Base-by-base conservation (phyloP, 2,888 invertebrate species). In the Zonitis immaculata region DNA sequence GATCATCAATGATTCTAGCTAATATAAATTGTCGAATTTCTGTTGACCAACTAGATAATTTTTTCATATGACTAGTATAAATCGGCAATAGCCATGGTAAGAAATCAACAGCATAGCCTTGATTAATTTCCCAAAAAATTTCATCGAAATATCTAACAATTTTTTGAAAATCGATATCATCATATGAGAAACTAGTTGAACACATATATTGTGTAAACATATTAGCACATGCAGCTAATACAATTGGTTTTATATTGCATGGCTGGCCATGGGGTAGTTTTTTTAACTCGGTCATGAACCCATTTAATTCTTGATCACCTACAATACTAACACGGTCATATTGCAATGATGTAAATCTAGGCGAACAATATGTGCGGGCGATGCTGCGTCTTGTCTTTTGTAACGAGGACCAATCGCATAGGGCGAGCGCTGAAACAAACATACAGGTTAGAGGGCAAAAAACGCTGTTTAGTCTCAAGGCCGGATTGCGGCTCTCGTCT, bases 61-160 rank as follows among this genome's bases (percentile, higher is more conserved):
- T 85, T 2, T 82, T 78, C 77, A 89, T 82, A 65, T 90, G 87
- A 2, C 79, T 77, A 3, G 76, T 76, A 72, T 89, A 91, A 54
- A 90, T 82, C 0, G 89, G 89, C 1, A 83, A 77, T 0, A 93
- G 73, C 87, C 89, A 91, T 0, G 93, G 93, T 18, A 94, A 68
- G 66, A 93, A 93, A 66, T 94, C 94, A 0, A 92, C 82, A 0
- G 90, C 88, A 71, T 91, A 91, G 0, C 91, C 91, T 66, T 91
- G 90, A 72, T 93, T 94, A 58, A 94, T 91, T 69, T 93, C 92
- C 87, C 89, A 91, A 77, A 94, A 94, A 47, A 94, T 91, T 63
- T 89, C 87, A 65, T 93, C 93, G 71, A 92, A 93, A 52, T 68
- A 69, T 20, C 84, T 77, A 0, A 90, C 88, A 6, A 87, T 80